Evolutionary conservation across 2,113 vertebrate genomes (phyloP).

Genomic region (Eolophus roseicapilla): DNA sequence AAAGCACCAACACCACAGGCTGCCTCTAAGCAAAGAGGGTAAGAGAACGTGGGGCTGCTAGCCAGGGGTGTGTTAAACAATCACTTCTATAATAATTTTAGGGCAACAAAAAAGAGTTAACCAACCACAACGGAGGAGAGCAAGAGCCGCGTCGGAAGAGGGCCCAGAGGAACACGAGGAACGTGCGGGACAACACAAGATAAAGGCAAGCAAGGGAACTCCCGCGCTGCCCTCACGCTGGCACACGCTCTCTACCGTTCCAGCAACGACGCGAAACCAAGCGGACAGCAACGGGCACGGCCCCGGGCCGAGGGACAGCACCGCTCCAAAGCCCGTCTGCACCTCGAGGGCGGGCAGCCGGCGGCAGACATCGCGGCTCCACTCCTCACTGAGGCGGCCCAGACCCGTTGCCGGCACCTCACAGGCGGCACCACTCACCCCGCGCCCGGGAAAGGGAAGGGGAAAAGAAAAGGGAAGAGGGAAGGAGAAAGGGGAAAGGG

Average conservation of each 20-base stretch:
- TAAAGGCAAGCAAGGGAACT: fast-evolving
- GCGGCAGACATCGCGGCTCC: background rate
- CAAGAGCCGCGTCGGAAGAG: fast-evolving
- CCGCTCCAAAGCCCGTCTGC: background rate
- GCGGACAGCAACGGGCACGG: no score
- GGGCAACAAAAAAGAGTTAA: fast-evolving
- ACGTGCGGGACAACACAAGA: fast-evolving
- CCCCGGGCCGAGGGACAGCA: background rate
- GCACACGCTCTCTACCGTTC: background rate
- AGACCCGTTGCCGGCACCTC: background rate
- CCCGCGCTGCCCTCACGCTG: fast-evolving
- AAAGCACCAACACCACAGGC: fast-evolving
- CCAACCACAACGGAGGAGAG: fast-evolving
- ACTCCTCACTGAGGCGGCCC: background rate
- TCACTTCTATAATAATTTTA: fast-evolving
- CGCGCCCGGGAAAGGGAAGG: no score
- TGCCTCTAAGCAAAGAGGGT: background rate
- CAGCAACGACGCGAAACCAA: fast-evolving
- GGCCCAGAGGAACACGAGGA: fast-evolving
- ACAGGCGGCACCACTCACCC: background rate
- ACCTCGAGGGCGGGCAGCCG: background rate
- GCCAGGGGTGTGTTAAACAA: fast-evolving
- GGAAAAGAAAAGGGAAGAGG: background rate
- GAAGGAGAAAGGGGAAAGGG: fast-evolving
- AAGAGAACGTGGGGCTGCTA: fast-evolving